Percentiles rank a stretch among this genome's conserved stretches.
phyloP scores from a whole-genome alignment of 1,140 invertebrate species.

The Zaprionus taronus region DNA sequence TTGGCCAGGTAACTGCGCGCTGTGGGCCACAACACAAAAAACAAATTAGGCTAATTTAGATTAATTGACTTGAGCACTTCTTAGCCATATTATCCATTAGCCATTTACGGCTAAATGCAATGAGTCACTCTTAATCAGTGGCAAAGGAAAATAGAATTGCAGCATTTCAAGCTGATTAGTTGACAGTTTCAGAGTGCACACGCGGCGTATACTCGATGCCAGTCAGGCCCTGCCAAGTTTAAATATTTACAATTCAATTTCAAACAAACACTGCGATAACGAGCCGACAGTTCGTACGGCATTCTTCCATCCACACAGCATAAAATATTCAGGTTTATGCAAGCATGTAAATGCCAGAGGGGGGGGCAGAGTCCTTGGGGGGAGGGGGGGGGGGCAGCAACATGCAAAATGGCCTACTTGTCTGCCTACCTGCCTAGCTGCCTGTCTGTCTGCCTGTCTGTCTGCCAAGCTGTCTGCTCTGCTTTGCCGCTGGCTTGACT shows the following conservation, averaged over 20 bases:
- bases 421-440: background rate
- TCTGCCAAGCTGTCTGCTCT: slow-evolving; percentile 26
- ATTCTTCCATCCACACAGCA: slow-evolving; percentile 17
- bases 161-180: background rate
- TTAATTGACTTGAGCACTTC: slow-evolving; percentile 45
- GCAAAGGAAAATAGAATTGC: background rate
- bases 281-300: slow-evolving; percentile 55
- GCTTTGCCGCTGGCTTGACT: slow-evolving; percentile 50
- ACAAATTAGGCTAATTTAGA: slow-evolving; percentile 66
- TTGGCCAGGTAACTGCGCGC: slow-evolving; percentile 13
- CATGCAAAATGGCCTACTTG: slow-evolving; percentile 76
- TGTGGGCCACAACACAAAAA: slow-evolving; percentile 34
- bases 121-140: background rate
- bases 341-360: slow-evolving; percentile 73
- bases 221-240: slow-evolving; percentile 19
- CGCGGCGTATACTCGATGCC: slow-evolving; percentile 19
- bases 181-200: slow-evolving; percentile 18
- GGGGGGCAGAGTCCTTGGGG: background rate
- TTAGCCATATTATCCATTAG: slow-evolving; percentile 25
- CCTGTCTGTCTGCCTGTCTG: slow-evolving; percentile 28
- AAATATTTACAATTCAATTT: slow-evolving; percentile 81
- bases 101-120: background rate
- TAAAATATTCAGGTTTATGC: slow-evolving; percentile 78
- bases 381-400: slow-evolving; percentile 6
- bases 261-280: slow-evolving; percentile 69